These are phyloP conservation scores for Pseudorectes ferrugineus DNA, from an alignment of 2,113 vertebrate genomes.

Conservation along the genomic window DNA sequence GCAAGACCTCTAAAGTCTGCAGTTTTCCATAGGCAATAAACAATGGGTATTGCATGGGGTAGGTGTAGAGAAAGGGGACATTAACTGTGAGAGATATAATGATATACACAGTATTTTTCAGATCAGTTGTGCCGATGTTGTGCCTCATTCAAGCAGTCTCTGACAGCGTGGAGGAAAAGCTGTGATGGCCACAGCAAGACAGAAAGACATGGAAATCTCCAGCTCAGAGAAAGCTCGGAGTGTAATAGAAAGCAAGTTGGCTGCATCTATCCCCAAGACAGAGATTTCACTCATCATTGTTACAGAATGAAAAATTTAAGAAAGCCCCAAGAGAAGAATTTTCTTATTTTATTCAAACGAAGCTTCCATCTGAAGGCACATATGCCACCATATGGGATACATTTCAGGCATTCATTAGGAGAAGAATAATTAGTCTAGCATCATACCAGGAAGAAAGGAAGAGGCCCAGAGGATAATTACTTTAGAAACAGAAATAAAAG, in stretches of 20 bases:
- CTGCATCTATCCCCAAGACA: slow-evolving; percentile 42
- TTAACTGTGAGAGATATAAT: not conserved
- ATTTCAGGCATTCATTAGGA: slow-evolving; percentile 79
- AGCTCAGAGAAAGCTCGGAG: not conserved
- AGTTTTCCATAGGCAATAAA: not conserved
- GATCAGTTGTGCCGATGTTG: not conserved
- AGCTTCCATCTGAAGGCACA: slow-evolving; percentile 74
- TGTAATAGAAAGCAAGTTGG: slow-evolving; percentile 37
- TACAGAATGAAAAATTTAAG: slow-evolving; percentile 72
- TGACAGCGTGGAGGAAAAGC: not conserved
- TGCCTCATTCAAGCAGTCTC: not conserved
- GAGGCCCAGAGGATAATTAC: slow-evolving; percentile 78
- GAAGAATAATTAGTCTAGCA: slow-evolving; percentile 78
- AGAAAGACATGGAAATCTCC: not conserved
- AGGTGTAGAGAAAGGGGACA: not conserved
- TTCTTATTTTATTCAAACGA: slow-evolving; percentile 75
- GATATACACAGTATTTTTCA: not conserved
- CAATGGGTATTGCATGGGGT: not conserved
- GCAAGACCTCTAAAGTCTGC: not conserved
- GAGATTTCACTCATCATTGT: slow-evolving; percentile 68
- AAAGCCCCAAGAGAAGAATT: slow-evolving; percentile 69
- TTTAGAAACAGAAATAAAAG: slow-evolving; percentile 75
- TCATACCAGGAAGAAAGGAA: slow-evolving; percentile 69
- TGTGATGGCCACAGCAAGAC: not conserved
- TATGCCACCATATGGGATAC: slow-evolving; percentile 77